These are phyloP conservation scores for Temnopleurus reevesii DNA, from an alignment of 53 echinoderm and acorn worm genomes.

Conservation along the genomic window DNA sequence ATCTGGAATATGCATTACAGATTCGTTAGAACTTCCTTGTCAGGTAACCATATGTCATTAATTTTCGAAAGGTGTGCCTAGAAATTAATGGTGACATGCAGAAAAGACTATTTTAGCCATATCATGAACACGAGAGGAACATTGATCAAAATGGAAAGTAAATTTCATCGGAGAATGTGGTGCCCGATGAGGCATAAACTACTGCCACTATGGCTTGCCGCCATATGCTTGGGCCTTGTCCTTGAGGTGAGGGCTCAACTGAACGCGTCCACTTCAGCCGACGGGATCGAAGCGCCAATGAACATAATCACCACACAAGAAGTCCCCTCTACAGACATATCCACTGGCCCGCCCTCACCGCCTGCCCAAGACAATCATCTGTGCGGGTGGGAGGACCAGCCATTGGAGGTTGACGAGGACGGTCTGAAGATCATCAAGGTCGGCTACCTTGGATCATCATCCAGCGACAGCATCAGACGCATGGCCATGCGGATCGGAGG, in stretches of 20 bases:
- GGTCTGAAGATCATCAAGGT: constrained; percentile 23
- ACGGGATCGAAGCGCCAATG: not conserved
- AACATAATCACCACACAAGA: constrained; percentile 25
- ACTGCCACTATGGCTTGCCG: not conserved
- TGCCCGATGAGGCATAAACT: not conserved
- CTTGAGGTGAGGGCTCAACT: not conserved
- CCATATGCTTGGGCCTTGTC: not conserved
- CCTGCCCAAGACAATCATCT: not conserved
- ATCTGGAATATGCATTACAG: not conserved
- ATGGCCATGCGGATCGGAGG: constrained; percentile 76
- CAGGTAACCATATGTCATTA: not conserved
- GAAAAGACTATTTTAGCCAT: not conserved
- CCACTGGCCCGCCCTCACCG: not conserved
- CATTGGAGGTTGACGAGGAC: not conserved
- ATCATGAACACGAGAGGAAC: not conserved
- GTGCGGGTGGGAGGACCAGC: not conserved
- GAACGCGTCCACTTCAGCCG: not conserved
- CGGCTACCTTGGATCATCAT: constrained; percentile 30
- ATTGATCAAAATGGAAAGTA: not conserved
- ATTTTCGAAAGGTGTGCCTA: not conserved
- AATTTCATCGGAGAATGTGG: not conserved
- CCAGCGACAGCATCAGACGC: constrained; percentile 36
- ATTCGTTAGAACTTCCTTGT: not conserved
- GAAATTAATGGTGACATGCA: not conserved
- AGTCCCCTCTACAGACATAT: constrained; percentile 10